Evolutionary conservation across 1,140 invertebrate genomes (phyloP).

Genomic region (Drosophila busckii): DNA sequence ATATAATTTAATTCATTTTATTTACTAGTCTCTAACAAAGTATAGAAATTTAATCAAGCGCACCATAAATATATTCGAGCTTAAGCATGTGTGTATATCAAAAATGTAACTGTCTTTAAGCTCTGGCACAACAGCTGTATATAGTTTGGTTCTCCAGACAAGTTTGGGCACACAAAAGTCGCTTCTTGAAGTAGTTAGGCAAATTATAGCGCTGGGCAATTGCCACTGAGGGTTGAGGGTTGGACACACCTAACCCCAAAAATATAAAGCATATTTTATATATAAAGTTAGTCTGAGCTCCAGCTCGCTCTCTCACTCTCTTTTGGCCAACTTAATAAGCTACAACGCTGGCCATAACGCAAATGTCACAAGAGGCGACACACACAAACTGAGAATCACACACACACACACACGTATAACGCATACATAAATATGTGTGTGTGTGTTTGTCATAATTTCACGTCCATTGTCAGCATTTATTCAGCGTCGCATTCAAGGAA

Average conservation of each 20-base stretch:
- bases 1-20: too few species aligned
- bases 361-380: conserved; percentile 45
- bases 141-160: conserved; percentile 6
- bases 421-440: conserved; percentile 22
- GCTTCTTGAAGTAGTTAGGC: conserved; percentile 14
- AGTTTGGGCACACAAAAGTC: not conserved
- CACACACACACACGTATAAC: conserved; percentile 15
- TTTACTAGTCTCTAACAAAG: too few species aligned
- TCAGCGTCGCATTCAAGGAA: conserved; percentile 53
- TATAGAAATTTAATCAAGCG: too few species aligned
- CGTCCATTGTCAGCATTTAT: conserved; percentile 74
- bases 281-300: too few species aligned
- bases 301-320: not conserved
- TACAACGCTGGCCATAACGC: conserved; percentile 29
- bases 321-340: conserved; percentile 33
- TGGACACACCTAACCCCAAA: too few species aligned
- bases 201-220: conserved; percentile 18
- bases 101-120: conserved; percentile 8
- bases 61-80: too few species aligned
- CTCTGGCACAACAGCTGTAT: not conserved
- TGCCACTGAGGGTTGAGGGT: too few species aligned
- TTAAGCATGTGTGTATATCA: too few species aligned
- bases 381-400: conserved; percentile 12
- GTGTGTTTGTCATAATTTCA: conserved; percentile 71
- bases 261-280: too few species aligned